Conservation (phyloP, 2,113 vertebrate genomes). For the Vulpes vulpes region DNA sequence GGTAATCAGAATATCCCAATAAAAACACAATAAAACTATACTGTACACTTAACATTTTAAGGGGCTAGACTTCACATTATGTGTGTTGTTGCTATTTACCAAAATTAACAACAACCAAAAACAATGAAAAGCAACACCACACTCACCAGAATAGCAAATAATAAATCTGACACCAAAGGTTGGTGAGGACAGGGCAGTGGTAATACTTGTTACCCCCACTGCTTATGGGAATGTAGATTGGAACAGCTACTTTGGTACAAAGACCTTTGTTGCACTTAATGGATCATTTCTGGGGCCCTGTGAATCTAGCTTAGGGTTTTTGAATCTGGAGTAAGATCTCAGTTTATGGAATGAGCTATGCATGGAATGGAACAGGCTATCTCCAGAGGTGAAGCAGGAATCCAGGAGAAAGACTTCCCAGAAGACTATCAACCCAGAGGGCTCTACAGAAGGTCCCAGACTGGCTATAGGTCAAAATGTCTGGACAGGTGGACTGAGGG, state of each 20-base stretch:
- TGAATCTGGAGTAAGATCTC: not conserved
- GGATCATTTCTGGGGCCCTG: not conserved
- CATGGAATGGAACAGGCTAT: not conserved
- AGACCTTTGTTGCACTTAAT: not conserved
- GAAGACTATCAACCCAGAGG: not conserved
- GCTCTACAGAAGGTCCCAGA: not conserved
- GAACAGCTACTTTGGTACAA: not conserved
- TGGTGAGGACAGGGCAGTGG: accelerated
- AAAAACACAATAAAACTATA: constrained; percentile 32
- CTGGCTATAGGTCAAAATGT: not conserved
- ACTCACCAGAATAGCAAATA: not conserved
- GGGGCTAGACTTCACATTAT: not conserved
- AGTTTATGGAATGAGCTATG: not conserved
- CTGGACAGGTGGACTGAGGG: not conserved
- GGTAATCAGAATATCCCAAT: not conserved
- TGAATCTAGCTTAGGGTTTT: not conserved
- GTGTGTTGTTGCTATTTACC: not conserved
- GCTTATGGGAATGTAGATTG: not conserved
- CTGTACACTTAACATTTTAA: not conserved
- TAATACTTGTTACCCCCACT: not conserved
- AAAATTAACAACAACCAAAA: not conserved
- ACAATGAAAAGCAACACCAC: not conserved
- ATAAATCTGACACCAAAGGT: too few species aligned
- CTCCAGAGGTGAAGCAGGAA: not conserved
- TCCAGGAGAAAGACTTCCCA: not conserved